Percentiles rank a stretch among this genome's conserved stretches.
Evolutionary conservation across 1,140 invertebrate genomes (phyloP).

Genomic region (Oreohelix idahoensis): DNA sequence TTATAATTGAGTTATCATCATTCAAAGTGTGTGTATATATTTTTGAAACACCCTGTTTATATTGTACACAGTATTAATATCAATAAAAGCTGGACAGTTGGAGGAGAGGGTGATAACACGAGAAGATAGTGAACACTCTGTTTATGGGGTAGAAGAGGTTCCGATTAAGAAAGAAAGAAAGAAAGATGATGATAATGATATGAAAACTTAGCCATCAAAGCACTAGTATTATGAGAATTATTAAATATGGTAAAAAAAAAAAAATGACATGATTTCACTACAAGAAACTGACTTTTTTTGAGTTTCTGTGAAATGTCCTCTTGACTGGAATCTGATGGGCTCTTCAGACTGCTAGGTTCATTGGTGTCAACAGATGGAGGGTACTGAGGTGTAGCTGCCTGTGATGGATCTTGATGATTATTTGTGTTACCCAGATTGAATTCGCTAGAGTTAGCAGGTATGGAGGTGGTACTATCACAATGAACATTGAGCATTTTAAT

Average conservation of each 20-base stretch:
- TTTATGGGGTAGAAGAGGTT: too few relatives aligned
- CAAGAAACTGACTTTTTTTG: conserved; percentile 20
- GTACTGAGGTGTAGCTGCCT: background rate
- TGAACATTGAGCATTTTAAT: background rate
- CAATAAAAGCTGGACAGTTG: too few relatives aligned
- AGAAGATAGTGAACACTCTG: too few relatives aligned
- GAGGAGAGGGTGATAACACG: too few relatives aligned
- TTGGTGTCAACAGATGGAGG: background rate
- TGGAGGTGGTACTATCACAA: background rate
- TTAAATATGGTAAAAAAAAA: background rate
- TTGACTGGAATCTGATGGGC: conserved; percentile 21
- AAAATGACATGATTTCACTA: background rate
- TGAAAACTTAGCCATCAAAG: too few relatives aligned
- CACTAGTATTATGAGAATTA: too few relatives aligned
- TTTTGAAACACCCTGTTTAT: too few relatives aligned
- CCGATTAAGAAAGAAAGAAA: too few relatives aligned
- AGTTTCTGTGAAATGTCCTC: conserved; percentile 32
- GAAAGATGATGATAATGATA: too few relatives aligned
- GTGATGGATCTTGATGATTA: background rate
- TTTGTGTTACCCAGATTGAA: background rate
- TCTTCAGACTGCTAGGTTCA: background rate
- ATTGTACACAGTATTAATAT: too few relatives aligned
- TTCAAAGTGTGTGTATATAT: too few relatives aligned
- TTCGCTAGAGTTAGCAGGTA: background rate
- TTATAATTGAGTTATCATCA: too few relatives aligned